phyloP scores from a whole-genome alignment of 2,888 invertebrate species.

The Tenthredo mesomela region DNA sequence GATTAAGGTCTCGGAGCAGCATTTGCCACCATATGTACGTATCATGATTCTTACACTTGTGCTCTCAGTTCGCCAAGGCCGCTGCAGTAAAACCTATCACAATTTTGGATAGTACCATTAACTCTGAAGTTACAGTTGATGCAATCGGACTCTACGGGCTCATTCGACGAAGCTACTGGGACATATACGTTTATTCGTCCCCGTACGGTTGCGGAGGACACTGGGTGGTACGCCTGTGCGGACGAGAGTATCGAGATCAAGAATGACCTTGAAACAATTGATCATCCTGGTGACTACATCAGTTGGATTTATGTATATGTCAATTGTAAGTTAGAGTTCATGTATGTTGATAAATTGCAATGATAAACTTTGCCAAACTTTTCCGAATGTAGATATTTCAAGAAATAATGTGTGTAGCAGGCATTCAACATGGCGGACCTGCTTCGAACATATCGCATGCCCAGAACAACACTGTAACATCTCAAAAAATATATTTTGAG shows the following conservation, averaged over 20 bases:
- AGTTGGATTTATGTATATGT: constrained; percentile 72
- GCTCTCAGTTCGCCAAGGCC: background rate
- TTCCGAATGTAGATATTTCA: background rate
- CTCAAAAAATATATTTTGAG: too few species aligned
- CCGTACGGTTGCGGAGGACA: constrained; percentile 66
- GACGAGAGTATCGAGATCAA: constrained; percentile 57
- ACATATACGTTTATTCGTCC: constrained; percentile 52
- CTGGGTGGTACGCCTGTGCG: constrained; percentile 74
- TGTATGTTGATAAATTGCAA: too few species aligned
- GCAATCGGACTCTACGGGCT: background rate
- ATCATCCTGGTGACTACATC: constrained; percentile 58
- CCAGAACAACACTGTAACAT: too few species aligned
- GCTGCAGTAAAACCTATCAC: background rate
- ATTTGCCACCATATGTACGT: constrained; percentile 51
- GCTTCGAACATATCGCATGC: background rate
- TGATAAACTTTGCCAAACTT: background rate
- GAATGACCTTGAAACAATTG: constrained; percentile 51
- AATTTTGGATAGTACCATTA: background rate
- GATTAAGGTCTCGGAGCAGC: background rate
- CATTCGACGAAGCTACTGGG: background rate
- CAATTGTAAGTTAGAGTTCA: constrained; percentile 64
- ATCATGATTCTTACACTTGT: background rate
- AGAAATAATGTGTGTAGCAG: background rate
- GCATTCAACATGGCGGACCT: background rate
- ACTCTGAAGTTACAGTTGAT: background rate